phyloP scores from a whole-genome alignment of 1,140 invertebrate species.

The Brachionus rotundiformis region DNA sequence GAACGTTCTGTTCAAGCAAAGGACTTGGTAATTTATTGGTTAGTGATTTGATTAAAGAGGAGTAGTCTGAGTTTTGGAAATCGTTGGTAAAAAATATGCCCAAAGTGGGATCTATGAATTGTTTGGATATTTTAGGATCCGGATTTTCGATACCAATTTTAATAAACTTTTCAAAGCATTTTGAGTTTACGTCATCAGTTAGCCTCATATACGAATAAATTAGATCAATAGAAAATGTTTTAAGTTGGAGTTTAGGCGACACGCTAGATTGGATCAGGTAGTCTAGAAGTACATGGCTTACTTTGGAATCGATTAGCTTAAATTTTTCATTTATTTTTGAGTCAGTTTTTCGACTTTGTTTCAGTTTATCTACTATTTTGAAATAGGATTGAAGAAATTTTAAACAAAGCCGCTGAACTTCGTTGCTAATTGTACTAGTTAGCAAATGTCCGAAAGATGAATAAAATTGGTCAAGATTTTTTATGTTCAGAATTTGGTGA shows the following conservation, averaged over 20 bases:
- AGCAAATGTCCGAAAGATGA: not conserved
- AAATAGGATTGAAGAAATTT: conserved; percentile 51
- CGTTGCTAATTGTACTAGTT: conserved; percentile 39
- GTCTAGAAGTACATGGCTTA: not conserved
- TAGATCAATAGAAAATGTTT: conserved; percentile 40
- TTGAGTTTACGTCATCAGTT: conserved; percentile 32
- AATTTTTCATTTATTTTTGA: conserved; percentile 22
- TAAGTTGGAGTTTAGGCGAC: conserved; percentile 7
- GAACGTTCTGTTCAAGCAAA: not conserved
- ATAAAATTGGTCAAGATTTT: conserved; percentile 36
- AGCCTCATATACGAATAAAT: conserved; percentile 50
- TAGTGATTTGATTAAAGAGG: conserved; percentile 59
- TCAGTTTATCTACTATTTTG: conserved; percentile 39
- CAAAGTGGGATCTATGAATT: conserved; percentile 54
- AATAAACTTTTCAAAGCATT: conserved; percentile 37
- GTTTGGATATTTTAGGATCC: not conserved
- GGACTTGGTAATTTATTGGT: conserved; percentile 55
- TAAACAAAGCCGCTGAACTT: conserved; percentile 29
- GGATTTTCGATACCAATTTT: conserved; percentile 39
- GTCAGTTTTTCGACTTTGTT: not conserved
- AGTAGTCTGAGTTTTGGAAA: conserved; percentile 59
- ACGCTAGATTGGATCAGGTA: conserved; percentile 12
- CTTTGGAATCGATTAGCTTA: not conserved
- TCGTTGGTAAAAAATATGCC: conserved; percentile 63
- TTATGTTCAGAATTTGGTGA: not conserved